phyloP scores from a whole-genome alignment of 2,888 invertebrate genomes.

The Brachyopa scutellaris region DNA sequence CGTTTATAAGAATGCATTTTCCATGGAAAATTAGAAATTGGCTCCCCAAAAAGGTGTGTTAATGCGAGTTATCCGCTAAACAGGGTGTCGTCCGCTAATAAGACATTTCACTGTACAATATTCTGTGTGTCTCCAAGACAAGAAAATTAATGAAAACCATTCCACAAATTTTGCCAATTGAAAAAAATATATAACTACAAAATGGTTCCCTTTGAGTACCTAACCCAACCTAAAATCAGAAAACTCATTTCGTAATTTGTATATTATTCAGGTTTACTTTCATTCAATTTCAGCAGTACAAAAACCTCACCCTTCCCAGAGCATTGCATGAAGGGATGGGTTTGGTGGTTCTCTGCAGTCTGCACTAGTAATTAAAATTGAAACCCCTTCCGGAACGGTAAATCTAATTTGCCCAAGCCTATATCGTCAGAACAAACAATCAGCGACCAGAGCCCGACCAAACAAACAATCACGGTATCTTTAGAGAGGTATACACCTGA shows the following conservation, averaged over 20 bases:
- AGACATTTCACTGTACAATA: no score
- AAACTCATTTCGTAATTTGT: slow-evolving; percentile 16
- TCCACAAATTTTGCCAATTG: not conserved
- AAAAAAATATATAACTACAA: not conserved
- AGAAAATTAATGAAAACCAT: no score
- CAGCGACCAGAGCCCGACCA: slow-evolving; percentile 31
- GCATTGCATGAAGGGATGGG: not conserved
- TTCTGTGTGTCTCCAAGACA: no score
- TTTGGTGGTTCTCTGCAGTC: not conserved
- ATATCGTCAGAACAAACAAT: slow-evolving; percentile 45
- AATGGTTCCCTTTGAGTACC: not conserved
- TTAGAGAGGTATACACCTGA: not conserved
- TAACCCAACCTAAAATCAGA: not conserved
- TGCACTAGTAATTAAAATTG: slow-evolving; percentile 49
- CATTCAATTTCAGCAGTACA: not conserved
- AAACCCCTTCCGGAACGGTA: slow-evolving; percentile 34
- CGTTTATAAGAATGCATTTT: no score
- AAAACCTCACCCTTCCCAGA: not conserved
- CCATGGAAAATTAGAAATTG: no score
- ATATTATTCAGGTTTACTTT: slow-evolving; percentile 10
- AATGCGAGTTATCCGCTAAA: no score
- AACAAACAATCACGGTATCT: slow-evolving; percentile 27
- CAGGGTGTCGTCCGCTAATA: no score
- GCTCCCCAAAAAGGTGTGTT: no score
- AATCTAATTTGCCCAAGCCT: slow-evolving; percentile 51